A percentile compares a stretch with the other conserved stretches of the same genome.
phyloP scores from a whole-genome alignment of 2,797 vertebrate genomes.

The Sparidentex hasta region DNA sequence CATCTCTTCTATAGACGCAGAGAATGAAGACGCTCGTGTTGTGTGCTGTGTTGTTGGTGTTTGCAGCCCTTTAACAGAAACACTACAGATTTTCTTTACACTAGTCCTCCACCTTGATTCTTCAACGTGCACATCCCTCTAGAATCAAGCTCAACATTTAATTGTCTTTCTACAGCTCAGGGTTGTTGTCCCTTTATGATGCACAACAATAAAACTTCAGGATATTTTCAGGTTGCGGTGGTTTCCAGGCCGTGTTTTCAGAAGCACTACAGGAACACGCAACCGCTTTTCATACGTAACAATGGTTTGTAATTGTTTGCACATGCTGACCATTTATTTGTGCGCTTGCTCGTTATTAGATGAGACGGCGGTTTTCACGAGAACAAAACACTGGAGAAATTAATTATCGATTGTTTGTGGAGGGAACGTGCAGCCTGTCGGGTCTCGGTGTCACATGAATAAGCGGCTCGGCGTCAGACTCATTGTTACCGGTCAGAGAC shows the following conservation, averaged over 20 bases:
- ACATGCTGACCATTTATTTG: neutral
- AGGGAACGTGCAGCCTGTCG: neutral
- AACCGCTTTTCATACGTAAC: neutral
- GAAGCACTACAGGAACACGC: neutral
- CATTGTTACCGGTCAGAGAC: conserved; percentile 27
- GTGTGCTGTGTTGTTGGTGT: too few species aligned
- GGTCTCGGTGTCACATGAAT: conserved; percentile 21
- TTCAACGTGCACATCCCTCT: neutral
- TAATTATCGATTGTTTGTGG: conserved; percentile 4
- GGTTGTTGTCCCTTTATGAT: too few species aligned
- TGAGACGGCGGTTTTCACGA: conserved; percentile 10
- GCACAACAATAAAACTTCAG: too few species aligned
- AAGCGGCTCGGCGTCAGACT: conserved; percentile 1
- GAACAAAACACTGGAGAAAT: neutral
- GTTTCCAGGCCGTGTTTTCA: neutral
- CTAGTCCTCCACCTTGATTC: neutral
- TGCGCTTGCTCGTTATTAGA: conserved; percentile 1
- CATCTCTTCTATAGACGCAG: too few species aligned
- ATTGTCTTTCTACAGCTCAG: too few species aligned
- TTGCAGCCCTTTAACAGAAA: neutral
- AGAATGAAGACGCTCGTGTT: too few species aligned
- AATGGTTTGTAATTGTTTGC: neutral
- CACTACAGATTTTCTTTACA: neutral
- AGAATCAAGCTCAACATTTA: too few species aligned
- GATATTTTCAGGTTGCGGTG: neutral